A percentile compares a stretch with the other conserved stretches of the same genome.
Evolutionary conservation across 1,140 invertebrate species (phyloP).

Genomic region (Pogonus chalceus): DNA sequence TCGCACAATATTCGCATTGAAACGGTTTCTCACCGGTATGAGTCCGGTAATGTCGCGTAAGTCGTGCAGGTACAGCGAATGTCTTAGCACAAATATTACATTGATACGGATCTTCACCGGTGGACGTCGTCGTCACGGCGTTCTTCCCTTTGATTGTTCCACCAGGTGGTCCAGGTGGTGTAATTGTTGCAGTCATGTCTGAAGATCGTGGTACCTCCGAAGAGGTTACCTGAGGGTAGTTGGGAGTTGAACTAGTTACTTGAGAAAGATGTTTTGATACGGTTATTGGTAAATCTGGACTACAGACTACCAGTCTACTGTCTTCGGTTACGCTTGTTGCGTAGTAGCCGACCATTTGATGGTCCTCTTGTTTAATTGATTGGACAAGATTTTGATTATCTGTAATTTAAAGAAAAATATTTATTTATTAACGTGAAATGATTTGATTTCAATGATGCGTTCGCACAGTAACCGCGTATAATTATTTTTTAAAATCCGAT

Average conservation of each 20-base stretch:
- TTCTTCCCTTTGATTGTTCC: conserved; percentile 48
- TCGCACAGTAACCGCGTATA: not conserved
- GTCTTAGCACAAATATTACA: conserved; percentile 88
- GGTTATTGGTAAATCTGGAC: conserved; percentile 30
- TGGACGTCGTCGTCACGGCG: conserved; percentile 13
- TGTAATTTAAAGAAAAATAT: conserved; percentile 25
- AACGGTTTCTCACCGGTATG: conserved; percentile 60
- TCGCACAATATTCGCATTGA: conserved; percentile 85
- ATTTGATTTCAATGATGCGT: not conserved
- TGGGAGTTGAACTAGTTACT: conserved; percentile 9
- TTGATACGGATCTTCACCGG: conserved; percentile 60
- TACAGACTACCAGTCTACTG: conserved; percentile 33
- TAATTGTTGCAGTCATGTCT: conserved; percentile 47
- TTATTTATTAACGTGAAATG: conserved; percentile 6
- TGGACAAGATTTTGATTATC: conserved; percentile 28
- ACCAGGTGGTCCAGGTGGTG: conserved; percentile 46
- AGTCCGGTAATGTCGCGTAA: conserved; percentile 83
- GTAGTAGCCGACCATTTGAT: conserved; percentile 38
- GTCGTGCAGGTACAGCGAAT: conserved; percentile 79
- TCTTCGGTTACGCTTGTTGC: conserved; percentile 21
- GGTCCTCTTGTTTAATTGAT: no score
- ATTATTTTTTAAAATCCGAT: conserved; percentile 6
- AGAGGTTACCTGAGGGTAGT: conserved; percentile 17
- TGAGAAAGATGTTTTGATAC: conserved; percentile 13
- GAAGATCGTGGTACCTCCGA: conserved; percentile 48